Evolutionary conservation across 2,797 vertebrate species (phyloP), one percentile per base, ranked within the genome.

Genomic region (Crocidura indochinensis): DNA sequence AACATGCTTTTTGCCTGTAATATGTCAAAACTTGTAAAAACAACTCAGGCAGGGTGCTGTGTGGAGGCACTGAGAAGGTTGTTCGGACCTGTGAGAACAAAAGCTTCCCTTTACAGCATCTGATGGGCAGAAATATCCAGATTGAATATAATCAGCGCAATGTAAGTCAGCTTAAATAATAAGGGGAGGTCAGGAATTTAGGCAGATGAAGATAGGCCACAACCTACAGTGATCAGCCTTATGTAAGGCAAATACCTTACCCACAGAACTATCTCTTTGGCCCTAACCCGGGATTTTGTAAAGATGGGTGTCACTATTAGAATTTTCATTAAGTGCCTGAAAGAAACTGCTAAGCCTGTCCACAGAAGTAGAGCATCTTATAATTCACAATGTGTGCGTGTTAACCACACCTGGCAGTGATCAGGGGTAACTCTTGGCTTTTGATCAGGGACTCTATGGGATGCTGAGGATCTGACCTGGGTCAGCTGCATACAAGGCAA

Each of bases 1-100:
- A 78, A 95, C 95, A 95, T 89, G 76, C 84, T 96, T 75, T 87
- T 92, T 81, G 76, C 87, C 73, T 72, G 47, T 77, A 75, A 71
- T 89, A 81, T 22, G 15, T 92, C 93, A 95, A 91, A 91, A 51
- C 90, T 80, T 77, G 71, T 0, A 67, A 93, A 91, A 92, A 83
- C 60, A 89, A 85, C 87, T 56, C 26, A 90, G 92, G 90, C 79
- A 47, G 80, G 69, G 90, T 78, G 73, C 78, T 74, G 94, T 8
- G 84, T 38, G 65, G 79, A 75, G 51, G 78, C 62, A 74, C 46
- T 17, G 19, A 64, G 91, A 86, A 88, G 83, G 83, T 89, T 94
- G 87, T 27, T 87, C 72, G 53, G 96, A 94, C 90, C n/a, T 7
- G 68, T 76, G 76, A 60, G 65, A 87, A 90, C 67, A 84, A 64